Base-by-base conservation (phyloP, 2,888 invertebrate species). In the Fragum fragum region DNA sequence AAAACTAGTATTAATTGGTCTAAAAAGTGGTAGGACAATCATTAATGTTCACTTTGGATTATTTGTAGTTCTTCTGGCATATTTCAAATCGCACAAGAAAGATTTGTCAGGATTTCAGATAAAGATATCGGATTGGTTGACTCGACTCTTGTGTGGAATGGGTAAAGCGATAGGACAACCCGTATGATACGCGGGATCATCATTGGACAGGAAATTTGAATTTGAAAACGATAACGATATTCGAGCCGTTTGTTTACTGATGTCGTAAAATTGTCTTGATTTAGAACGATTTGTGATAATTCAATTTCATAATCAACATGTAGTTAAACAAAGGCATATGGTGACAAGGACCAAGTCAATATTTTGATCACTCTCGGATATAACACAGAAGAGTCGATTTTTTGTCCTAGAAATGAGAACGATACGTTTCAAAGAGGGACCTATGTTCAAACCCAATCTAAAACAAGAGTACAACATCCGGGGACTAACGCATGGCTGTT, bases 181-280 rank as follows among this genome's bases (percentile, higher is more conserved):
- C 47, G 16, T 32, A n/a, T 61, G 61, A 61, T 61, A 61, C 32
- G 61, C n/a, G 39, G 71, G 61, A 78, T 79, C 75, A 72, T 82
- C 75, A 78, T 72, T 72, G 68, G 69, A 79, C 82, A 76, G 83
- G 83, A 83, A 80, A 83, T 83, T 83, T 80, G 72, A 79, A 79
- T 73, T 76, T 75, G 53, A 42, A 23, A 36, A 69, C 77, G 76
- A 83, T 74, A 71, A 77, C 79, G 79, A 74, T 76, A 77, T n/a
- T 68, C 36, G 71, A 71, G 42, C 68, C 63, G 47, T 42, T 29
- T 78, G 83, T 83, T 83, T 73, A 47, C 76, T 36, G 74, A 72
- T 80, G 83, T 83, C 83, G 79, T 83, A 83, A 79, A 83, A 73
- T 77, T 77, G 74, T 83, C 83, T 79, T 83, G 73, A 83, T 83